Percentiles rank a stretch among this genome's conserved stretches.
phyloP scores from a whole-genome alignment of 1,140 invertebrate genomes.

The Drusus annulatus region DNA sequence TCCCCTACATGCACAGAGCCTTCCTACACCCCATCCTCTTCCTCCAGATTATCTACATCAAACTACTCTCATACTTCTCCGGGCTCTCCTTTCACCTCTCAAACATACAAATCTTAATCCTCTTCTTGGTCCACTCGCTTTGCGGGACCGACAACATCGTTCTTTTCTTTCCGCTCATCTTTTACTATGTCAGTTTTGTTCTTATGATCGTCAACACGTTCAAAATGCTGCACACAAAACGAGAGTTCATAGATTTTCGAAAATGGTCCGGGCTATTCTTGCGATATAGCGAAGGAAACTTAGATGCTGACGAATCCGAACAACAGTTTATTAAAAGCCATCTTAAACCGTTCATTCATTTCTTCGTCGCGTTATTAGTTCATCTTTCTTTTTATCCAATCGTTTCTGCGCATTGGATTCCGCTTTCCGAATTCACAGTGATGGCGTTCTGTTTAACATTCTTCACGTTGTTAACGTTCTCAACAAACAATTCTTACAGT shows the following conservation, averaged over 20 bases:
- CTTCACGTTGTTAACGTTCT: conserved; percentile 81
- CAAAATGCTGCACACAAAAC: conserved; percentile 83
- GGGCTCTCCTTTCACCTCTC: conserved; percentile 73
- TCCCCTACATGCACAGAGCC: conserved; percentile 79
- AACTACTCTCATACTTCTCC: conserved; percentile 75
- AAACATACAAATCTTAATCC: conserved; percentile 76
- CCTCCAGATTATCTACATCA: conserved; percentile 79
- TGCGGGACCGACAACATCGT: conserved; percentile 77
- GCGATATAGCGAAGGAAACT: conserved; percentile 77
- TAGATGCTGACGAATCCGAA: conserved; percentile 84
- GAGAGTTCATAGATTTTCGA: conserved; percentile 82
- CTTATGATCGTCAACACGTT: conserved; percentile 85
- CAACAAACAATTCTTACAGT: conserved; percentile 69
- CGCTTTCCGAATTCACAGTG: conserved; percentile 87
- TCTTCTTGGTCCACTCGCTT: conserved; percentile 80
- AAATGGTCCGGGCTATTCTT: conserved; percentile 86
- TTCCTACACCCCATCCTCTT: conserved; percentile 81
- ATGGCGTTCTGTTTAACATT: conserved; percentile 81
- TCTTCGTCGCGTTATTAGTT: conserved; percentile 81
- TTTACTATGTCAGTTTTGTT: conserved; percentile 81
- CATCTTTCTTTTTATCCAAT: conserved; percentile 85
- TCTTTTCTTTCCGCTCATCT: conserved; percentile 77
- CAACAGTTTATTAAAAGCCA: conserved; percentile 88
- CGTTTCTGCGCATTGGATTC: conserved; percentile 83
- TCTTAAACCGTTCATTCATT: conserved; percentile 84